Conservation (phyloP, 2,888 invertebrate species). For the Drosophila leonis region DNA sequence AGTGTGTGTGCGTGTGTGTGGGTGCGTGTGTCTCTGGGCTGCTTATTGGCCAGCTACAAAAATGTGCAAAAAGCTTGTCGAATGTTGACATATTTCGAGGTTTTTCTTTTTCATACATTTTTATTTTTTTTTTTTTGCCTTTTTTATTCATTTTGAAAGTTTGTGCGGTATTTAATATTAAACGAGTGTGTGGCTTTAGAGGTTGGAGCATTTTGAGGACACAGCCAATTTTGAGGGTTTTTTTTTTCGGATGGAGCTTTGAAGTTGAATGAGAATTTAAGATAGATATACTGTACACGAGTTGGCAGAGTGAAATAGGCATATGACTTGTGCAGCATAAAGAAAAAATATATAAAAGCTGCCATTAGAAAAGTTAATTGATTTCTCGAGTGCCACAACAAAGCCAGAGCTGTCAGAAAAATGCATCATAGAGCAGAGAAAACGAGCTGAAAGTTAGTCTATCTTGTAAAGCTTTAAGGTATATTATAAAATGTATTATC, state of each 20-base stretch:
- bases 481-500: not conserved
- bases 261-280: constrained; percentile 26
- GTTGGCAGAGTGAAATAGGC: constrained; percentile 1
- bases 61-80: constrained; percentile 60
- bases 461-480: not conserved
- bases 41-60: constrained; percentile 45
- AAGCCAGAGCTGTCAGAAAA: constrained; percentile 28
- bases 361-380: constrained; percentile 17
- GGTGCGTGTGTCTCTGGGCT: constrained; percentile 10
- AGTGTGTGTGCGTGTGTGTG: constrained; percentile 10
- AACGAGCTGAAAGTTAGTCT: not conserved
- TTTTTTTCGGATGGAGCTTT: constrained; percentile 3
- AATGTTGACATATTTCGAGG: constrained; percentile 70
- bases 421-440: constrained; percentile 1
- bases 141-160: constrained; percentile 34
- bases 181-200: constrained; percentile 9
- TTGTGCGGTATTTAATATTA: constrained; percentile 46
- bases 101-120: not conserved
- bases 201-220: not conserved
- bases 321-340: not conserved
- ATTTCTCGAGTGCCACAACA: constrained; percentile 20
- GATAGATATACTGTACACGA: constrained; percentile 8
- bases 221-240: not conserved
- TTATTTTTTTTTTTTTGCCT: not conserved
- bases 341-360: not conserved